Evolutionary conservation across 2,888 invertebrate genomes (phyloP).

Genomic region (Thysanoteuthis rhombus): DNA sequence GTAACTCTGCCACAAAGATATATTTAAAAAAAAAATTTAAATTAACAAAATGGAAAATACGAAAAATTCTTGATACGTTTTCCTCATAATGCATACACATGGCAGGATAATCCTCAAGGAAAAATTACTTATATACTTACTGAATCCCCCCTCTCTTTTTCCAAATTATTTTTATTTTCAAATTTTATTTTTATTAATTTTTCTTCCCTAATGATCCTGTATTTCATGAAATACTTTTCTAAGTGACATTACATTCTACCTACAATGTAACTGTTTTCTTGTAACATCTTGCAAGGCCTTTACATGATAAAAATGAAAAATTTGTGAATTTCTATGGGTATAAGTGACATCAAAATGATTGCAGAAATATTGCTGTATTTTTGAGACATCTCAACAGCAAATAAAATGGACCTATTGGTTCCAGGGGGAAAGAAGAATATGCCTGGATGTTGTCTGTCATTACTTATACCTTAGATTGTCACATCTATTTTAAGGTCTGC

Average conservation of each 20-base stretch:
- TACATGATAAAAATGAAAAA: too few relatives aligned
- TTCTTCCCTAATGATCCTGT: too few relatives aligned
- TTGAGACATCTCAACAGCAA: not conserved
- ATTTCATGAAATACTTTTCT: too few relatives aligned
- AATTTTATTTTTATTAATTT: not conserved
- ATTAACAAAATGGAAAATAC: not conserved
- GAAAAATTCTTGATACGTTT: not conserved
- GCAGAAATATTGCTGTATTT: not conserved
- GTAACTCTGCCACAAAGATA: not conserved
- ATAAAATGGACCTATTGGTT: not conserved
- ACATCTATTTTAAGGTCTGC: not conserved
- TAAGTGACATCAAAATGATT: not conserved
- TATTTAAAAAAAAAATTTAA: not conserved
- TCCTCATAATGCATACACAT: not conserved
- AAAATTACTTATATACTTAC: too few relatives aligned
- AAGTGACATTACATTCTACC: too few relatives aligned
- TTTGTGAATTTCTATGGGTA: too few relatives aligned
- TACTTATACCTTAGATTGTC: not conserved
- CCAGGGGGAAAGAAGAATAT: not conserved
- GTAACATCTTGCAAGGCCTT: too few relatives aligned
- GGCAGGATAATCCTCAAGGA: not conserved
- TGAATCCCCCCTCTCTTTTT: too few relatives aligned
- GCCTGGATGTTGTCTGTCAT: not conserved
- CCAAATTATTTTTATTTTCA: not conserved
- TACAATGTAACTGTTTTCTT: too few relatives aligned